phyloP scores from a whole-genome alignment of 1,140 invertebrate genomes.

The Thereuonema tuberculata region DNA sequence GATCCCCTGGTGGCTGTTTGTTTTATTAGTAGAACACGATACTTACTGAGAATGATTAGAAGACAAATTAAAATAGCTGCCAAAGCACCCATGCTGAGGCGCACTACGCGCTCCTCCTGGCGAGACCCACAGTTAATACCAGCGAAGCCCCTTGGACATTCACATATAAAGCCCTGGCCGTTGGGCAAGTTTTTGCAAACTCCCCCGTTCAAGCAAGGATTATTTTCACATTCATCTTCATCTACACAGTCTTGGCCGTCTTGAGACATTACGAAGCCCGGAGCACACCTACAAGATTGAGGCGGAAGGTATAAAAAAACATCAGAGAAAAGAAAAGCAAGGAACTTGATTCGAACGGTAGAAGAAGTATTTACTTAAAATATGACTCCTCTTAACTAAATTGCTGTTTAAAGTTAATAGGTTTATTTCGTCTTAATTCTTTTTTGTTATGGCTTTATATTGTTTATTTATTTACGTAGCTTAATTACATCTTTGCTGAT shows the following conservation, averaged over 20 bases:
- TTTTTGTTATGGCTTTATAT: no score
- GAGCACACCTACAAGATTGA: constrained; percentile 67
- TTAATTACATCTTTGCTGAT: no score
- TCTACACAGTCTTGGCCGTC: constrained; percentile 84
- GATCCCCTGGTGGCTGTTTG: no score
- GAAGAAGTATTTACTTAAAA: no score
- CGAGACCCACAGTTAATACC: constrained; percentile 86
- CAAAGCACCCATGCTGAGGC: constrained; percentile 82
- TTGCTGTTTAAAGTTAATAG: no score
- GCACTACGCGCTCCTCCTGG: constrained; percentile 79
- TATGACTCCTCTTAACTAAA: no score
- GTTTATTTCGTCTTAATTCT: no score
- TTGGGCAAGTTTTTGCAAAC: constrained; percentile 44
- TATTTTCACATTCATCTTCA: constrained; percentile 83
- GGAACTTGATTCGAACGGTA: no score
- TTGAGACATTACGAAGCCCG: constrained; percentile 70
- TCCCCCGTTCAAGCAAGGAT: constrained; percentile 68
- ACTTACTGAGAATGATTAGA: constrained; percentile 84
- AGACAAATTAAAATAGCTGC: constrained; percentile 87
- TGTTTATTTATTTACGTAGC: no score
- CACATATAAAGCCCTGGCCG: constrained; percentile 25
- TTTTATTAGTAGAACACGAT: no score
- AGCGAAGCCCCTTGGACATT: constrained; percentile 77
- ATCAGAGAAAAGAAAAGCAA: constrained; percentile 15
- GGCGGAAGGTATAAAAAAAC: constrained; percentile 4